phyloP scores from a whole-genome alignment of 2,888 invertebrate species.

The Andrena hattorfiana region DNA sequence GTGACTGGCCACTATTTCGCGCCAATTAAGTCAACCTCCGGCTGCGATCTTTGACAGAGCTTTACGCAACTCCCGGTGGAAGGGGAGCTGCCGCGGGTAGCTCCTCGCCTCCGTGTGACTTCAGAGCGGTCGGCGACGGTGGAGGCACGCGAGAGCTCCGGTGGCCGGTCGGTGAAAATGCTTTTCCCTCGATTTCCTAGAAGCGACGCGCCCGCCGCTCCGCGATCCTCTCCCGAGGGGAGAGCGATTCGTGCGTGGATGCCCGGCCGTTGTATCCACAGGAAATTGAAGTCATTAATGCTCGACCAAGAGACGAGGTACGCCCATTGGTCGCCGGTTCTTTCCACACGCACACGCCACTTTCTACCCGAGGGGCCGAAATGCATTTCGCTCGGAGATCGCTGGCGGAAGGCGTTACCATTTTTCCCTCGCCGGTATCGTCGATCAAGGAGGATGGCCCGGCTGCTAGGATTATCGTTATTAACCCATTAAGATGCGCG shows the following conservation, averaged over 20 bases:
- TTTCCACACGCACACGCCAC: conserved; percentile 33
- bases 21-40: conserved; percentile 21
- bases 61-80: conserved; percentile 1
- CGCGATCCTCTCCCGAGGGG: conserved; percentile 29
- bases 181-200: conserved; percentile 46
- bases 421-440: conserved; percentile 20
- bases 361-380: conserved; percentile 60
- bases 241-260: conserved; percentile 47
- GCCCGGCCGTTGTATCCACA: conserved; percentile 47
- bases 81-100: not conserved
- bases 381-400: conserved; percentile 45
- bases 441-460: conserved; percentile 35
- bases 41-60: not conserved
- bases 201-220: conserved; percentile 4
- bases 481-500: conserved; percentile 47
- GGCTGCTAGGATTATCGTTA: conserved; percentile 39
- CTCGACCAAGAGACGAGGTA: conserved; percentile 61
- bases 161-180: conserved; percentile 12
- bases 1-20: conserved; percentile 13
- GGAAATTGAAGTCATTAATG: conserved; percentile 73
- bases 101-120: too few species aligned
- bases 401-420: conserved; percentile 42
- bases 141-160: not conserved
- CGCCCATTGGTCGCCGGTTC: conserved; percentile 61
- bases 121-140: not conserved